phyloP scores from a whole-genome alignment of 2,888 invertebrate genomes.

The Tetropium fuscum region DNA sequence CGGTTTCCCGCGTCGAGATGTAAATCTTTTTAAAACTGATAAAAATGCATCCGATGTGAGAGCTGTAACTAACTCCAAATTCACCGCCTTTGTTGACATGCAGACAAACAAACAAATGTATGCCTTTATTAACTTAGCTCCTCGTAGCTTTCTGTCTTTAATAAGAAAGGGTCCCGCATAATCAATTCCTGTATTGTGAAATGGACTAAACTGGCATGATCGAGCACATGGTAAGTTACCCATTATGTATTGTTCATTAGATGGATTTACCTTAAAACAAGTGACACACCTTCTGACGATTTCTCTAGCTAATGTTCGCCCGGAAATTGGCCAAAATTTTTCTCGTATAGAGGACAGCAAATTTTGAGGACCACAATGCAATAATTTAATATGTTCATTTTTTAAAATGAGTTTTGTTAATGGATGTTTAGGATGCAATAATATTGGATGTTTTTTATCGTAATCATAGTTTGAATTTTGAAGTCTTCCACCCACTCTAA shows the following conservation, averaged over 20 bases:
- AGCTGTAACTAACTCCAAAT: slow-evolving; percentile 42
- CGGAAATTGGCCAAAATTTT: slow-evolving; percentile 37
- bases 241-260: slow-evolving; percentile 32
- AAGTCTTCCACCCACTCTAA: slow-evolving; percentile 38
- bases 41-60: slow-evolving; percentile 40
- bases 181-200: slow-evolving; percentile 38
- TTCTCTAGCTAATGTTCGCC: slow-evolving; percentile 32
- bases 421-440: slow-evolving; percentile 34
- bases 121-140: slow-evolving; percentile 29
- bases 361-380: slow-evolving; percentile 38
- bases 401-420: slow-evolving; percentile 36
- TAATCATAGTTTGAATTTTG: slow-evolving; percentile 19
- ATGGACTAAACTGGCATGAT: slow-evolving; percentile 32
- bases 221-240: slow-evolving; percentile 37
- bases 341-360: slow-evolving; percentile 34
- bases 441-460: slow-evolving; percentile 35
- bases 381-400: slow-evolving; percentile 34
- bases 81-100: slow-evolving; percentile 39
- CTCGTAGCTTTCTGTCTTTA: slow-evolving; percentile 30
- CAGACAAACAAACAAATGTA: slow-evolving; percentile 45
- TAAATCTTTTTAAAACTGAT: slow-evolving; percentile 34
- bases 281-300: slow-evolving; percentile 34
- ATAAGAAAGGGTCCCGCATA: slow-evolving; percentile 41
- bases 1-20: slow-evolving; percentile 33
- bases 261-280: slow-evolving; percentile 42